phyloP scores from a whole-genome alignment of 2,888 invertebrate species.

The Hydrotaea diabolus region DNA sequence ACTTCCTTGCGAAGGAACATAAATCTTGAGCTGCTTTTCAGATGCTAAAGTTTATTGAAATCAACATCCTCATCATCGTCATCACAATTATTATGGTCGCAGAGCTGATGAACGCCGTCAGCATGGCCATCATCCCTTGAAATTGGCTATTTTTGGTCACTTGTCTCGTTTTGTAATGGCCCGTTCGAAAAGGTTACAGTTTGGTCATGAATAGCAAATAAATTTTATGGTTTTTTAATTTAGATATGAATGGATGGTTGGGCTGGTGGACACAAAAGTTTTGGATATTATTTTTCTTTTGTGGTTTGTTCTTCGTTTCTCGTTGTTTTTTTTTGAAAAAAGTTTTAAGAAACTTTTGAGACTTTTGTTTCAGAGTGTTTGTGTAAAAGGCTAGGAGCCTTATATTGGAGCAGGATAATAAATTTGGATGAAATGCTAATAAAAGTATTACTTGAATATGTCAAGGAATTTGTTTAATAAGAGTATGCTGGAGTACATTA shows the following conservation, averaged over 20 bases:
- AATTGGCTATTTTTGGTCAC: slow-evolving; percentile 1
- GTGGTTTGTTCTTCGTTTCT: neutral
- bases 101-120: slow-evolving; percentile 31
- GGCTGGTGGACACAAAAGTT: neutral
- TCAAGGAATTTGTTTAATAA: too few relatives aligned
- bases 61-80: slow-evolving; percentile 39
- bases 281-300: neutral
- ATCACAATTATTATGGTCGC: slow-evolving; percentile 28
- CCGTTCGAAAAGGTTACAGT: slow-evolving; percentile 60
- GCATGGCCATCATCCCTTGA: slow-evolving; percentile 26
- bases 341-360: slow-evolving; percentile 31
- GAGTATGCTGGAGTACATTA: too few relatives aligned
- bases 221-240: slow-evolving; percentile 66
- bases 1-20: slow-evolving; percentile 18
- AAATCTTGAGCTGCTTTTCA: slow-evolving; percentile 52
- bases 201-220: slow-evolving; percentile 66
- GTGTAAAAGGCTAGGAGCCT: neutral
- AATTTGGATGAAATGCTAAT: neutral
- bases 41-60: slow-evolving; percentile 49
- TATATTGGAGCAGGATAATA: neutral
- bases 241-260: slow-evolving; percentile 44
- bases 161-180: slow-evolving; percentile 3
- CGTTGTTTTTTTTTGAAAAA: neutral
- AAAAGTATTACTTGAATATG: neutral
- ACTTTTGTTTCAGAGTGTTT: neutral